Percentiles rank a stretch among this genome's conserved stretches.
These are phyloP conservation scores for Meta bourneti DNA, from an alignment of 2,888 invertebrate species.

Conservation along the genomic window DNA sequence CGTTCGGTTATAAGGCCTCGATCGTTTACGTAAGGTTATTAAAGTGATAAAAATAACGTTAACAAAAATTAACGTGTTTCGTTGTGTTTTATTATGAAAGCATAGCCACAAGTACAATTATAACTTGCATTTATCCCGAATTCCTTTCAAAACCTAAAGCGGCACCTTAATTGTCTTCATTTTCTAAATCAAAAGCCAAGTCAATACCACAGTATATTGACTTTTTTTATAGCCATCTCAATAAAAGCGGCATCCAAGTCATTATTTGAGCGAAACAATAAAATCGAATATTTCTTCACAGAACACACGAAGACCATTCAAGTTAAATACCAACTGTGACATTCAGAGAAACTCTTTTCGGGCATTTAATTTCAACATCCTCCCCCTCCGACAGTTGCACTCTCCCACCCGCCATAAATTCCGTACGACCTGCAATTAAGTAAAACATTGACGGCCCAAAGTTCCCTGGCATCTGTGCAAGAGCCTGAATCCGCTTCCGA, in stretches of 20 bases:
- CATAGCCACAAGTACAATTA: no score
- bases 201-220: no score
- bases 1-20: no score
- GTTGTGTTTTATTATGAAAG: no score
- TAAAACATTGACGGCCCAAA: conserved; percentile 13
- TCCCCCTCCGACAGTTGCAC: neutral
- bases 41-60: no score
- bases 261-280: neutral
- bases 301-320: neutral
- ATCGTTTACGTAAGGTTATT: no score
- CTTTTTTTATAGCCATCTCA: neutral
- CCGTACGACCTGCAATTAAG: conserved; percentile 31
- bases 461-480: neutral
- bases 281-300: neutral
- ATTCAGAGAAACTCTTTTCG: neutral
- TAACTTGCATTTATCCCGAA: no score
- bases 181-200: no score
- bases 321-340: neutral
- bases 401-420: neutral
- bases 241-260: neutral
- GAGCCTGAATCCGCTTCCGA: neutral
- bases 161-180: no score
- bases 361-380: neutral
- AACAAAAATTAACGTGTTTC: no score
- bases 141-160: no score